Conservation (phyloP, 53 echinoderm and acorn worm genomes). For the Temnopleurus reevesii region DNA sequence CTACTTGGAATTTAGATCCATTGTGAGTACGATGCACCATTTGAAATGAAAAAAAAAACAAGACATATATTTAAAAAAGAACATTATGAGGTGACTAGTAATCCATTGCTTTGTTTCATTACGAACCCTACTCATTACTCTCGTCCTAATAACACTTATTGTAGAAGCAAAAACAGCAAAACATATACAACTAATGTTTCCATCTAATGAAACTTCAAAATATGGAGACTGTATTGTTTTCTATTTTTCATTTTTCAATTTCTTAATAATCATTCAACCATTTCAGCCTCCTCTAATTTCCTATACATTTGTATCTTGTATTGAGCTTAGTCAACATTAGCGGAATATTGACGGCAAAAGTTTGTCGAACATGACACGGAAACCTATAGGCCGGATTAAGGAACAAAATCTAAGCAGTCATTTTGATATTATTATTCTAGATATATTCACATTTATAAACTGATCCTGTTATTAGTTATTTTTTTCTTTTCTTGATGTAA, state of each 20-base stretch:
- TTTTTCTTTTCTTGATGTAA: too few relatives aligned
- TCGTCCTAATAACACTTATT: background rate
- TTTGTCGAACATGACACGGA: conserved; percentile 49
- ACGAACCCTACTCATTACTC: background rate
- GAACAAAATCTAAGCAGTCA: background rate
- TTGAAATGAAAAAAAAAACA: too few relatives aligned
- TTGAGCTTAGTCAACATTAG: conserved; percentile 10
- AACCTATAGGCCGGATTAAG: conserved; percentile 13
- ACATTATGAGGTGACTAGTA: too few relatives aligned
- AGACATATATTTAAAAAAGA: too few relatives aligned
- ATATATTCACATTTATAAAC: too few relatives aligned
- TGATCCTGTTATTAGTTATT: too few relatives aligned
- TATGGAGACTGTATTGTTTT: background rate
- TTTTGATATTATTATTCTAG: background rate
- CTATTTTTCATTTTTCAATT: background rate
- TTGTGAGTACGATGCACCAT: too few relatives aligned
- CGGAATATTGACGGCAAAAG: background rate
- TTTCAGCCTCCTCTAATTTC: too few relatives aligned
- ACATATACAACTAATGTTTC: background rate
- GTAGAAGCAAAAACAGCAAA: background rate
- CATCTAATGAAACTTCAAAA: background rate
- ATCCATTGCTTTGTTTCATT: background rate
- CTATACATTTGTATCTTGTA: background rate
- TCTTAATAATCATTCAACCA: too few relatives aligned
- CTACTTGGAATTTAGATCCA: too few relatives aligned